Base-by-base conservation (phyloP, 2,888 invertebrate genomes). In the Chironomus tentans region DNA sequence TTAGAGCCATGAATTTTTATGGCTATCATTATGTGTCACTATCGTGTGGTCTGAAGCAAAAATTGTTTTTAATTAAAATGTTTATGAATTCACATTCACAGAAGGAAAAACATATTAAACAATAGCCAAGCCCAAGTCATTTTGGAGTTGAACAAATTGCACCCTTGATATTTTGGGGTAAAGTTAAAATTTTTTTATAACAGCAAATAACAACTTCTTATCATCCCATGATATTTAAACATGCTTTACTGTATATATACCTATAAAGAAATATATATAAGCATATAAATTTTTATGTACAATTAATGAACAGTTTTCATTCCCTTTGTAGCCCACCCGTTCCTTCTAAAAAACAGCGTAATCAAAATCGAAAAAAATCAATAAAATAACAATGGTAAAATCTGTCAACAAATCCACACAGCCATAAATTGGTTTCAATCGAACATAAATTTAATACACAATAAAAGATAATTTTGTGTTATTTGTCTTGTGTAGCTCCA, bases 361-460 rank as follows among this genome's bases (percentile, higher is more conserved):
- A 50, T 50, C 56, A 18, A 56, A 15, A n/a, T 15, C 6, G 50
- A 50, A 62, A 62, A 18, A 71, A 71, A 71, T 71, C 71, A 22
- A 71, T 71, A 71, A 56, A 50, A 6, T 50, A 24, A 56, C 71
- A 71, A 71, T 56, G n/a, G 12, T 24, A 3, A 47, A 48, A 28
- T 28, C 22, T 71, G 71, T 71, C 56, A 71, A 71, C 71, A 47
- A 65, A 65, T 65, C 21, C 24, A 21, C 65, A 21, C 24, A 3
- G 22, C 24, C 5, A 65, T 65, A 65, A 21, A 21, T 24, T 24
- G 65, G 65, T 48, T 38, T 70, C 47, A 46, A 70, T 12, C 56
- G n/a, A 21, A 47, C 46, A 47, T 47, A 70, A 70, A 70, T 46
- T 71, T 22, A 71, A 56, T 28, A 13, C 13, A 24, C 56, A 38